Evolutionary conservation across 2,797 vertebrate genomes (phyloP), one percentile per base, ranked within the genome.

Genomic region (Rhinoraja longicauda): DNA sequence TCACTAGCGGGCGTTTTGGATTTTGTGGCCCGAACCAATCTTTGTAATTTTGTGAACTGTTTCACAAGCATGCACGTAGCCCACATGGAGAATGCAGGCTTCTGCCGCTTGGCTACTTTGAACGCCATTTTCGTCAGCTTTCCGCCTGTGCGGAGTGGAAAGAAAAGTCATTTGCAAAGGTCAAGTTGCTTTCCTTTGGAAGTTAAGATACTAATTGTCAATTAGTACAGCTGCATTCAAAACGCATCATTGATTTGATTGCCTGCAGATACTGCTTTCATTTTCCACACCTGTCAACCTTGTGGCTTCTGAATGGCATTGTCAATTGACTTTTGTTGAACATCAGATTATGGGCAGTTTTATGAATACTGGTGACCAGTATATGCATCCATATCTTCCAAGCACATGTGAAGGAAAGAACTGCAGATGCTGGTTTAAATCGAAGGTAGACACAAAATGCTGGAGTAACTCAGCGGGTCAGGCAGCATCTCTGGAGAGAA

Each of bases 131-230:
- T 75, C 90, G 13, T 75, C 90, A 73, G 90, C 8, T 92, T 92
- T 45, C 90, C 90, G 90, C 70, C 90, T 92, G 90, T 75, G 90
- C 90, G 90, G 90, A 92, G 70, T 75, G 90, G 90, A 92, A 92
- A 92, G 70, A 92, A 92, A 92, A 92, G 21, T 92, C 70, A 92
- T 92, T 92, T 92, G 90, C 90, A 92, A 92, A 53, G 90, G 70
- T 92, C 90, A 92, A 92, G 90, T 92, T 5, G 39, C 70, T 92
- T 72, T 36, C 90, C 72, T 92, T 39, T 2, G 70, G 70, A 73
- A 92, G 70, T 92, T 53, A 92, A 92, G 39, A 13, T 92, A 24
- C 9, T 53, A 92, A 75, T 12, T 88, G n/a, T 88, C 84, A 88
- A 88, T 67, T 21, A 88, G 64, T 57, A 57, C 39, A 92, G 39